Percentiles rank a stretch among this genome's conserved stretches.
These are phyloP conservation scores for Gadus chalcogrammus DNA, from an alignment of 2,113 vertebrate genomes.

Conservation along the genomic window DNA sequence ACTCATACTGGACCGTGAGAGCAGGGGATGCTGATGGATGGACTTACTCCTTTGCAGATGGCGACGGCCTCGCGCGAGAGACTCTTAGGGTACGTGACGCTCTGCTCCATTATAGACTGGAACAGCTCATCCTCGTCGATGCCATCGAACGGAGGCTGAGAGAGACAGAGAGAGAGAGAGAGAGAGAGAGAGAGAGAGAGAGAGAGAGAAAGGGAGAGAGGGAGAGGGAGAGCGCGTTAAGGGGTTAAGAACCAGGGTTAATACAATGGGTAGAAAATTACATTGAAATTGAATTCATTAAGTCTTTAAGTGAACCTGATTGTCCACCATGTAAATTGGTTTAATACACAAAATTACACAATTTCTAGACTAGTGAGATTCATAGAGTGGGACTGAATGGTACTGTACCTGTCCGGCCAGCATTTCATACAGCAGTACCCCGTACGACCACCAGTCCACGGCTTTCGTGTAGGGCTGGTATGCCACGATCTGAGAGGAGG, in stretches of 20 bases:
- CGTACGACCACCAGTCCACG: slow-evolving; percentile 92
- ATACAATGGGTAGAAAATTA: background rate
- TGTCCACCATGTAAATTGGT: too few species aligned
- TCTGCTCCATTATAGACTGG: slow-evolving; percentile 90
- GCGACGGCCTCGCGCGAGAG: slow-evolving; percentile 86
- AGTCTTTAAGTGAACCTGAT: background rate
- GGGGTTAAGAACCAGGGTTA: background rate
- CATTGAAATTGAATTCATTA: background rate
- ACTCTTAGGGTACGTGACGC: slow-evolving; percentile 84
- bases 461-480: slow-evolving; percentile 88
- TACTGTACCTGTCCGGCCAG: slow-evolving; percentile 83
- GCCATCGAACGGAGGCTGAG: slow-evolving; percentile 86
- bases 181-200: too few species aligned
- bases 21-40: background rate
- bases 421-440: slow-evolving; percentile 91
- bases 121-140: slow-evolving; percentile 90
- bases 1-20: too few species aligned
- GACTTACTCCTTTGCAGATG: slow-evolving; percentile 87
- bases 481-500: slow-evolving; percentile 80
- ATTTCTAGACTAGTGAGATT: too few species aligned
- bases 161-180: too few species aligned
- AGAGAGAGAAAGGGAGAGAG: too few species aligned
- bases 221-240: too few species aligned
- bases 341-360: background rate
- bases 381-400: background rate